Evolutionary conservation across 2,797 vertebrate species (phyloP), one percentile per base, ranked within the genome.

Genomic region (Sebastes steindachneri): DNA sequence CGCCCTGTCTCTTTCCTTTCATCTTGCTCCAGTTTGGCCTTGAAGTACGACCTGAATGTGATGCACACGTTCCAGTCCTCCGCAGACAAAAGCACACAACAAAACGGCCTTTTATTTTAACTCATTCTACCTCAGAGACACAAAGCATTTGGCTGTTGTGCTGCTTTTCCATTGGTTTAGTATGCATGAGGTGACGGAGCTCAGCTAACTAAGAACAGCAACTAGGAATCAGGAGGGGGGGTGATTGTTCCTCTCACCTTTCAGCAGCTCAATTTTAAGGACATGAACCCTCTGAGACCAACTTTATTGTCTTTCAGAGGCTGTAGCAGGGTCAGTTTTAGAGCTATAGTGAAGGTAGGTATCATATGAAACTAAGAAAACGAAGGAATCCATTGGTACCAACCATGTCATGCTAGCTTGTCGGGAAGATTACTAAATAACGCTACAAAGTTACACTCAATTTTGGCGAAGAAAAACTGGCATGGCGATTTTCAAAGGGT

Each of bases 11-110:
- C 57, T 64, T 64, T 25, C 57, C 89, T 93, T 93, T 94, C 84
- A 94, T 93, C 90, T 85, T 58, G 7, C 86, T 92, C 82, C 86
- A 89, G 81, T 73, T 91, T 88, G 91, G 92, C 89, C 87, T 88
- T 87, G 90, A 88, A 87, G 88, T 86, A 45, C 83, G 74, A 88
- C 87, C 89, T 83, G 88, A 85, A 91, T 83, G 25, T 35, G 79
- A 79, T 33, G 76, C 68, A 15, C 75, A 5, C 64, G 19, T 68
- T n/a, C 15, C 63, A 63, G 79, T 79, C 79, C 78, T 86, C 83
- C n/a, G 3, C 3, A 65, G 83, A 87, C 80, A 60, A 70, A 68
- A 73, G 19, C 23, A 19, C 75, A 72, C 70, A 71, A 82, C 70
- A 88, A 88, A 88, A 90, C 68, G 48, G 58, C 73, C 84, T 90